A percentile compares a stretch with the other conserved stretches of the same genome.
phyloP scores from a whole-genome alignment of 2,113 vertebrate species.

The Stegastes partitus region DNA sequence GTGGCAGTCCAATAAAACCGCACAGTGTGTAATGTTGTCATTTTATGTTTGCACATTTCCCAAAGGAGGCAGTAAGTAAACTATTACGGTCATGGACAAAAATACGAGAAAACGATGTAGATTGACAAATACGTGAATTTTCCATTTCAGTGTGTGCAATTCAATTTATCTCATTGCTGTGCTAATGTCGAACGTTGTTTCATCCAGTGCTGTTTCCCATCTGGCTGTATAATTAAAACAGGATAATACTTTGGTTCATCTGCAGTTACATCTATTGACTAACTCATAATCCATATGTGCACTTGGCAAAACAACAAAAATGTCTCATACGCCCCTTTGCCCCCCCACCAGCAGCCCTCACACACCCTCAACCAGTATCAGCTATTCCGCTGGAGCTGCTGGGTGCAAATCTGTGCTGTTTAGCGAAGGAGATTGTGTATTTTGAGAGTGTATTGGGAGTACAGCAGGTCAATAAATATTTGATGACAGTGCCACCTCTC shows the following conservation, averaged over 20 bases:
- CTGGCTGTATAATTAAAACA: constrained; percentile 21
- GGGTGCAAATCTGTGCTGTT: constrained; percentile 71
- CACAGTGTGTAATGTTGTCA: too few relatives aligned
- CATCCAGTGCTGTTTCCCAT: constrained; percentile 19
- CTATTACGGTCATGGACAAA: background rate
- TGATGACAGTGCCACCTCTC: constrained; percentile 85
- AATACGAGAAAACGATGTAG: background rate
- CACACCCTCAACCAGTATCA: constrained; percentile 11
- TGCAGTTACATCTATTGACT: background rate
- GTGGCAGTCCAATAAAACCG: background rate
- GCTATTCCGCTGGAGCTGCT: constrained; percentile 37
- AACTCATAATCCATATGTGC: constrained; percentile 29
- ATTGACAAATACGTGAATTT: background rate
- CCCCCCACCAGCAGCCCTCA: constrained; percentile 1
- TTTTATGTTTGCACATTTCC: too few relatives aligned
- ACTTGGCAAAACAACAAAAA: background rate
- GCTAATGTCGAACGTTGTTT: background rate
- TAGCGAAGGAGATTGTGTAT: constrained; percentile 74
- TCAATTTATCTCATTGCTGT: background rate
- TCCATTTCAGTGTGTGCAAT: background rate
- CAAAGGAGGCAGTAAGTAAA: background rate
- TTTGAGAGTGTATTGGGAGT: constrained; percentile 84
- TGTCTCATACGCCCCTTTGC: background rate
- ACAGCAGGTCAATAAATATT: constrained; percentile 87
- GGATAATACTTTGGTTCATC: background rate